Percentiles rank a stretch among this genome's conserved stretches.
phyloP scores from a whole-genome alignment of 2,888 invertebrate genomes.

The Epirrhoe tristata region DNA sequence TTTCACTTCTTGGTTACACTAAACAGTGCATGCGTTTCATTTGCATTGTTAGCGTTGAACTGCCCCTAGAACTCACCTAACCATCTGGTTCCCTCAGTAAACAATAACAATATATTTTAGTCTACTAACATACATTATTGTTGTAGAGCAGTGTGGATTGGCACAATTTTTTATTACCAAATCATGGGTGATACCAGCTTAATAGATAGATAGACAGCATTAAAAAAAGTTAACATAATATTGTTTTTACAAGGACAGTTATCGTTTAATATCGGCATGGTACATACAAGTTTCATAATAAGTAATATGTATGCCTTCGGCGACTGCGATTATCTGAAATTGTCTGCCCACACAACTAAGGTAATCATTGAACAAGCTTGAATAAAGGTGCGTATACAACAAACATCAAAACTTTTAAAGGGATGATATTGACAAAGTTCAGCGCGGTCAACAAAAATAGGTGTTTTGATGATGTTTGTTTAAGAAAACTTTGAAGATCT shows the following conservation, averaged over 20 bases:
- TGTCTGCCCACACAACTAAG: background rate
- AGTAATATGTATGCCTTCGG: slow-evolving; percentile 1
- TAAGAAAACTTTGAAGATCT: background rate
- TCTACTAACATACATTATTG: too few relatives aligned
- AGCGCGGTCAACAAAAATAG: background rate
- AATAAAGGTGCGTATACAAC: slow-evolving; percentile 1
- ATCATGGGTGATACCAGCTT: too few relatives aligned
- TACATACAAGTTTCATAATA: slow-evolving; percentile 5
- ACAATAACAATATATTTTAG: too few relatives aligned
- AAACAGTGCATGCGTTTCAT: too few relatives aligned
- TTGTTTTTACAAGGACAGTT: background rate
- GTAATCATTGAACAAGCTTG: background rate
- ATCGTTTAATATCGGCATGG: background rate
- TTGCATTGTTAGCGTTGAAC: too few relatives aligned
- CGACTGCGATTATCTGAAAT: slow-evolving; percentile 8
- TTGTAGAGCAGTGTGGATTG: too few relatives aligned
- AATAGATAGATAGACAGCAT: too few relatives aligned
- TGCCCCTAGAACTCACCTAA: too few relatives aligned
- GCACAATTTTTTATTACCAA: too few relatives aligned
- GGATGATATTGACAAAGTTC: background rate
- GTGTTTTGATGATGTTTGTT: background rate
- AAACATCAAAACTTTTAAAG: background rate
- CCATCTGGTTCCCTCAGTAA: too few relatives aligned
- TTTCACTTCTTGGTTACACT: too few relatives aligned
- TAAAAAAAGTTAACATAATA: too few relatives aligned